These are phyloP conservation scores for Procambarus virginalis DNA, from an alignment of 1,140 invertebrate species.

Conservation along the genomic window DNA sequence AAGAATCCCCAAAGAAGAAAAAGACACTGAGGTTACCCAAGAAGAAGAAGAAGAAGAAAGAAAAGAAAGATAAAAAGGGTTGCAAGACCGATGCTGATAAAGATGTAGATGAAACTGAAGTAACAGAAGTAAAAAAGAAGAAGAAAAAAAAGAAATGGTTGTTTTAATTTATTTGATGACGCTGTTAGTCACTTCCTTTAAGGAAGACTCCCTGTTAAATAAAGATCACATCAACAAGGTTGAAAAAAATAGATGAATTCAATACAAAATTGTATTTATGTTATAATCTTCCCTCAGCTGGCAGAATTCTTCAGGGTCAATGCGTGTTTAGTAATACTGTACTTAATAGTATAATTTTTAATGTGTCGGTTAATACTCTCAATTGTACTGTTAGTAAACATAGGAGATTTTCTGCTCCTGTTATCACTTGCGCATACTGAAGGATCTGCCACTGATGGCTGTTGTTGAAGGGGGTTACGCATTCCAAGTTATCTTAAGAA, in stretches of 20 bases:
- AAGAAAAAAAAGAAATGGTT: conserved; percentile 70
- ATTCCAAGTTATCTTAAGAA: neutral
- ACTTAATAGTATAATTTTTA: too few species aligned
- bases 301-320: neutral
- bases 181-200: too few species aligned
- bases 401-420: neutral
- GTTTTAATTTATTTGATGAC: conserved; percentile 20
- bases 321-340: neutral
- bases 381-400: too few species aligned
- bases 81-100: conserved; percentile 72
- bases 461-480: neutral
- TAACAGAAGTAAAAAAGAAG: conserved; percentile 68
- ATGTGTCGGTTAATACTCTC: too few species aligned
- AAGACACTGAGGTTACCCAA: conserved; percentile 71
- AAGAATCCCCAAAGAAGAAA: conserved; percentile 68
- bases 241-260: too few species aligned
- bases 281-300: neutral
- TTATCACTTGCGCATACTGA: neutral
- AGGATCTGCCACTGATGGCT: neutral
- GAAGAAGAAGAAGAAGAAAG: conserved; percentile 72
- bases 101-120: conserved; percentile 71
- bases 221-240: too few species aligned
- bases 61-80: conserved; percentile 71
- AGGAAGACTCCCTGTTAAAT: too few species aligned
- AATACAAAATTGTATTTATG: neutral